phyloP scores from a whole-genome alignment of 2,797 vertebrate species.

The Gymnoscopelus microlampas region DNA sequence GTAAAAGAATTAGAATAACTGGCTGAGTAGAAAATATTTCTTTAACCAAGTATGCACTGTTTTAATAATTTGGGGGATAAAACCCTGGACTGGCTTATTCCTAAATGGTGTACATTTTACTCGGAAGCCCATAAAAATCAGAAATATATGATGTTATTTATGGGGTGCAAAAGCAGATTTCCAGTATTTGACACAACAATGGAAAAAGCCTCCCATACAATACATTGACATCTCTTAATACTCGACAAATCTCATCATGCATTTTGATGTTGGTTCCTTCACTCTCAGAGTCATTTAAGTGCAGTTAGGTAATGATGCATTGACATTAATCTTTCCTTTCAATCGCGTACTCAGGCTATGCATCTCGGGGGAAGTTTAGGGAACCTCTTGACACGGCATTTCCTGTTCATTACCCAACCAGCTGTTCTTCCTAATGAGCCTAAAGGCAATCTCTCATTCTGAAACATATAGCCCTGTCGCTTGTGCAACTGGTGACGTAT shows the following conservation, averaged over 20 bases:
- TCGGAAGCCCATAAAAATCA: not conserved
- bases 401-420: constrained; percentile 88
- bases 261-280: constrained; percentile 35
- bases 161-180: too few relatives aligned
- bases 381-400: constrained; percentile 84
- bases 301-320: constrained; percentile 76
- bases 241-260: not conserved
- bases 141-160: not conserved
- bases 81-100: too few relatives aligned
- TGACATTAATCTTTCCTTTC: constrained; percentile 76
- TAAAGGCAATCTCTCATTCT: constrained; percentile 79
- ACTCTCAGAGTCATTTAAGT: constrained; percentile 64
- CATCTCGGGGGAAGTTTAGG: constrained; percentile 77
- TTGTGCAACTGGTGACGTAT: constrained; percentile 73
- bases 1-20: too few relatives aligned
- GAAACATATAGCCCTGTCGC: constrained; percentile 68
- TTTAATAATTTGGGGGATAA: too few relatives aligned
- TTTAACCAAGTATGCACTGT: too few relatives aligned
- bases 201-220: not conserved
- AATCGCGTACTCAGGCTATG: constrained; percentile 69
- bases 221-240: constrained; percentile 1
- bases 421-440: constrained; percentile 87
- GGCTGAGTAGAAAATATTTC: too few relatives aligned
- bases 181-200: constrained; percentile 6
- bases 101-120: too few relatives aligned